Percentiles rank a stretch among this genome's conserved stretches.
Evolutionary conservation across 2,113 vertebrate species (phyloP).

Genomic region (Myotis brandtii): DNA sequence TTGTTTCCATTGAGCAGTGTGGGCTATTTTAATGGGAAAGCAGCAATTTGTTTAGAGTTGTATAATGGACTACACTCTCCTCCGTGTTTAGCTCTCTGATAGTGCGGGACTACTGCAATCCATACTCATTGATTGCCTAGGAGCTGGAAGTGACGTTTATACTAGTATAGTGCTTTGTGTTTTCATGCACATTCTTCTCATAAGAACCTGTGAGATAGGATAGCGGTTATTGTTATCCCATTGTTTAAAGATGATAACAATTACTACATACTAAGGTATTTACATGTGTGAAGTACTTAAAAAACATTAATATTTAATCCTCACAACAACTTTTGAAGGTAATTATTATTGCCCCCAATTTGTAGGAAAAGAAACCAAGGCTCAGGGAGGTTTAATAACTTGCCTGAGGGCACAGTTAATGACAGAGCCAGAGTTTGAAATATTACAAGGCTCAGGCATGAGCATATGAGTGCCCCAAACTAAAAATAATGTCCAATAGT

Average conservation of each 20-base stretch:
- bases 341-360: neutral
- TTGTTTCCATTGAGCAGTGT: neutral
- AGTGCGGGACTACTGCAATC: no score
- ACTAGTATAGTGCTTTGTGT: neutral
- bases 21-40: neutral
- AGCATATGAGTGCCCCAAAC: neutral
- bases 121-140: neutral
- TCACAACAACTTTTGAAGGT: conserved; percentile 34
- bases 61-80: neutral
- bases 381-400: neutral
- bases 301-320: conserved; percentile 11
- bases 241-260: neutral
- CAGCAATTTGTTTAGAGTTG: neutral
- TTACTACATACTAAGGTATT: neutral
- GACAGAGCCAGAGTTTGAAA: neutral
- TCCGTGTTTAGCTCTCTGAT: neutral
- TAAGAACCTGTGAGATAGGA: neutral
- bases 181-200: neutral
- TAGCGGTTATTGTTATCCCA: neutral
- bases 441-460: neutral
- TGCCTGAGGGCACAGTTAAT: neutral
- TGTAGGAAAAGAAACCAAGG: neutral
- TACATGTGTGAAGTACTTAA: neutral
- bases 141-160: neutral
- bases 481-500: neutral